Conservation (phyloP, 2,797 vertebrate genomes). For the Rhinatrema bivittatum region DNA sequence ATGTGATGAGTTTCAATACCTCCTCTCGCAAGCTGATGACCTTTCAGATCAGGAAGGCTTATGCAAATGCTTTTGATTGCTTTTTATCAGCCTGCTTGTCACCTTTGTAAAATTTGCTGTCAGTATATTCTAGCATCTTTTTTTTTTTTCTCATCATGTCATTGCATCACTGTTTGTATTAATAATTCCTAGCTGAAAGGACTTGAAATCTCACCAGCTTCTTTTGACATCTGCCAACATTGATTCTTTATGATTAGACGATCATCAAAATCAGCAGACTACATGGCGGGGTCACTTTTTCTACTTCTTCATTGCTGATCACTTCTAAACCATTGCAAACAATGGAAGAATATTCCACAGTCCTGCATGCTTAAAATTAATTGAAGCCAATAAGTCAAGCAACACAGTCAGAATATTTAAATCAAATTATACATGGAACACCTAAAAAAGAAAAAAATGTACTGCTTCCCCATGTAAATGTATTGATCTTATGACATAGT, state of each 20-base stretch:
- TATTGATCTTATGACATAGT: too few species aligned
- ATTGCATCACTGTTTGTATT: conserved; percentile 23
- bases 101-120: conserved; percentile 28
- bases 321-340: too few species aligned
- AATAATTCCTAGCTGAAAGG: conserved; percentile 31
- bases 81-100: conserved; percentile 32
- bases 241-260: not conserved
- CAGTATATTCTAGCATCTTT: conserved; percentile 29
- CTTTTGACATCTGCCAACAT: conserved; percentile 8
- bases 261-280: accelerated
- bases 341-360: too few species aligned
- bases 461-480: too few species aligned
- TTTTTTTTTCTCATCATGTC: conserved; percentile 38
- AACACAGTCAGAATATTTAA: too few species aligned
- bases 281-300: not conserved
- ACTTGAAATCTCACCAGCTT: conserved; percentile 12
- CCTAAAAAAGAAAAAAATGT: too few species aligned
- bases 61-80: conserved; percentile 35
- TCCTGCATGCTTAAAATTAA: too few species aligned
- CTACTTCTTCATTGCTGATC: accelerated
- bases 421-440: too few species aligned
- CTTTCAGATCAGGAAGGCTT: conserved; percentile 31
- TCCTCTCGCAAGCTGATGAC: conserved; percentile 35
- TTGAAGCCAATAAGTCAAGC: too few species aligned
- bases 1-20: conserved; percentile 31